Percentiles rank a stretch among this genome's conserved stretches.
These are phyloP conservation scores for Hypomecis atomaria DNA, from an alignment of 2,888 invertebrate genomes.

Conservation along the genomic window DNA sequence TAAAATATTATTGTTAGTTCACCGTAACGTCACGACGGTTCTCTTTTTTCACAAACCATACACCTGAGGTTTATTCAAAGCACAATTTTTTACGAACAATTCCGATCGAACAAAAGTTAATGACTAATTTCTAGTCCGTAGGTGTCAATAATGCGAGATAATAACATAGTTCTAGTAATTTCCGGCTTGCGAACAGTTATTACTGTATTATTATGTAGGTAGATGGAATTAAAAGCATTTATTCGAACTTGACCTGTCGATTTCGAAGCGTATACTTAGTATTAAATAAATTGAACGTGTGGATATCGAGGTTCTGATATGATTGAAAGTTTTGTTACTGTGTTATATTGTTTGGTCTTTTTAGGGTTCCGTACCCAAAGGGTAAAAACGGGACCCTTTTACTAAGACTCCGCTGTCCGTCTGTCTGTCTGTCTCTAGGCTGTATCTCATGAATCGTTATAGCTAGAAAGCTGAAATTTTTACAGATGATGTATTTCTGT, in stretches of 20 bases:
- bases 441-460: too few species aligned
- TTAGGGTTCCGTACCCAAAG: too few species aligned
- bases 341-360: slow-evolving; percentile 5
- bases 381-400: too few species aligned
- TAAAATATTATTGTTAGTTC: too few species aligned
- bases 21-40: too few species aligned
- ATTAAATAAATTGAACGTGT: slow-evolving; percentile 17
- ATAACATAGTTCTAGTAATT: slow-evolving; percentile 48
- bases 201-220: slow-evolving; percentile 42
- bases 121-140: slow-evolving; percentile 44
- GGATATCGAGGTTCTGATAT: not conserved
- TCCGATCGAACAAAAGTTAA: slow-evolving; percentile 29
- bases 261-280: slow-evolving; percentile 26
- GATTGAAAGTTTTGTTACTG: slow-evolving; percentile 1
- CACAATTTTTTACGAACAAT: slow-evolving; percentile 14
- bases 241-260: slow-evolving; percentile 34
- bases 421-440: too few species aligned
- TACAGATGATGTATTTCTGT: too few species aligned
- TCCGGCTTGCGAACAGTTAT: slow-evolving; percentile 36
- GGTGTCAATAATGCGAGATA: slow-evolving; percentile 55
- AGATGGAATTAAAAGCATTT: slow-evolving; percentile 37
- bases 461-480: too few species aligned
- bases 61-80: slow-evolving; percentile 5
- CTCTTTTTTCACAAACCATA: too few species aligned
- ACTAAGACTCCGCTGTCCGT: too few species aligned